Conservation (phyloP, 2,888 invertebrate genomes). For the Cerastis leucographa region DNA sequence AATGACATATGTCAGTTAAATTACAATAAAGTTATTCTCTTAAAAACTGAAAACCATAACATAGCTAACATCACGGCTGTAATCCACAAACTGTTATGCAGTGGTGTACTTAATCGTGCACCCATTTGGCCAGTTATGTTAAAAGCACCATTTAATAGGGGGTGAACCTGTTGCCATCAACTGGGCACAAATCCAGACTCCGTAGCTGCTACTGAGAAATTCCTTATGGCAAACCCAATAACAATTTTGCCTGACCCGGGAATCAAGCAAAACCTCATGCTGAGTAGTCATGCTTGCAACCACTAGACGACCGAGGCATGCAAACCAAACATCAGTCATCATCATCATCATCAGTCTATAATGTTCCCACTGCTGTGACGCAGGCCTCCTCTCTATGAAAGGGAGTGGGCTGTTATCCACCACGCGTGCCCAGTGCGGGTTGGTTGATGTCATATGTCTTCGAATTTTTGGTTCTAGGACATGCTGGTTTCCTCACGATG, state of each 20-base stretch:
- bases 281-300: background rate
- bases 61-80: background rate
- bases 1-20: background rate
- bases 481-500: no score
- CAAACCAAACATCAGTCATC: no score
- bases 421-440: no score
- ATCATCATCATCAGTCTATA: no score
- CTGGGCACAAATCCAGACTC: background rate
- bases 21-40: background rate
- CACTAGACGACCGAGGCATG: background rate
- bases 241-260: background rate
- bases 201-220: background rate
- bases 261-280: background rate
- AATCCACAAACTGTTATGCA: background rate
- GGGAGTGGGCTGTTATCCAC: no score
- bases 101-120: background rate
- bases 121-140: background rate
- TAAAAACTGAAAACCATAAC: background rate
- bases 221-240: background rate
- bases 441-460: no score
- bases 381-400: no score
- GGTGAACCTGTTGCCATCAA: background rate
- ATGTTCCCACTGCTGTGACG: no score
- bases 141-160: background rate
- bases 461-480: no score